These are phyloP conservation scores for Porites australiensis DNA, from an alignment of 64 coral and sea anemone genomes.

Conservation along the genomic window DNA sequence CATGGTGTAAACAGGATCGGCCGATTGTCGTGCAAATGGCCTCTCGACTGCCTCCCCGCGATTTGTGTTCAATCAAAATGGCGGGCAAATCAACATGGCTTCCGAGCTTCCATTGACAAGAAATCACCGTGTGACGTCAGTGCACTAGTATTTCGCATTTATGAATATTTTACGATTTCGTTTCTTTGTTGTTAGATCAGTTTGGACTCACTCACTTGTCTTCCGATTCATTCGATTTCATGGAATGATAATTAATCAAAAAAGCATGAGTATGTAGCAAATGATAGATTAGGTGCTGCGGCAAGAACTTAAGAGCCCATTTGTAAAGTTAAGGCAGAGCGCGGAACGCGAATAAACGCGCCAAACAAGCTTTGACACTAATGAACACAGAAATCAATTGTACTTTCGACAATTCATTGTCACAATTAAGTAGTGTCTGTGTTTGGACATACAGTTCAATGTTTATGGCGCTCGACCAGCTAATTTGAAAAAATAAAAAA, in stretches of 20 bases:
- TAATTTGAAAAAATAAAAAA: background rate
- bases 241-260: background rate
- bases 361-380: slow-evolving; percentile 31
- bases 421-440: slow-evolving; percentile 1
- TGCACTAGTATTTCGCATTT: slow-evolving; percentile 20
- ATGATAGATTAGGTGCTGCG: background rate
- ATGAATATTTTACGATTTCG: slow-evolving; percentile 37
- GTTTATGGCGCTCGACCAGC: background rate
- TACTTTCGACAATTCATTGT: slow-evolving; percentile 20
- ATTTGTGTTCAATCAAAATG: slow-evolving; percentile 31
- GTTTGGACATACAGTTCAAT: background rate
- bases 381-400: background rate
- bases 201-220: background rate
- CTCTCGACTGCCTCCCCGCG: background rate
- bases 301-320: background rate
- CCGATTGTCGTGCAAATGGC: slow-evolving; percentile 11
- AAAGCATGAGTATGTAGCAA: background rate
- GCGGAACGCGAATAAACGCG: slow-evolving; percentile 7
- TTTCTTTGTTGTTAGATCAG: slow-evolving; percentile 47
- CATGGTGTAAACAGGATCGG: slow-evolving; percentile 12
- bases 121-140: slow-evolving; percentile 46
- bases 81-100: slow-evolving; percentile 40
- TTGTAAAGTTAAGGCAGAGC: background rate
- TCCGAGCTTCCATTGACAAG: slow-evolving; percentile 57
- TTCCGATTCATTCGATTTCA: background rate